Base-by-base conservation (phyloP, 2,888 invertebrate genomes). In the Archips crataeganus region DNA sequence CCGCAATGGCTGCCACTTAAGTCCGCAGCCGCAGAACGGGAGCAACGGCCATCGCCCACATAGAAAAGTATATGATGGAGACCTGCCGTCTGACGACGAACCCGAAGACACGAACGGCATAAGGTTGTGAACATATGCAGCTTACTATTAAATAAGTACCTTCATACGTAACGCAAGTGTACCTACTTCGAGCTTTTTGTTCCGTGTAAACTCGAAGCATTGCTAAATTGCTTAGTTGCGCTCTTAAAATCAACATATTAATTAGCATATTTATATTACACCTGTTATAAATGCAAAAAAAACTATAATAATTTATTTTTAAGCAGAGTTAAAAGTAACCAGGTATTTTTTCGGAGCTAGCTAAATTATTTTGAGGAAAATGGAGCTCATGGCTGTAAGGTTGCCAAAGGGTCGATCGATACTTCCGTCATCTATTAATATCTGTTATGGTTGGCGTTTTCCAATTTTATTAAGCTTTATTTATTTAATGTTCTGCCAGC, bases 21-120 rank as follows among this genome's bases (percentile, higher is more conserved):
- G 81, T 71, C 76, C 74, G 64, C 77, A 70, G n/a, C 77, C 54
- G 13, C 70, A 67, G 64, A 51, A 79, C 69, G 32, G 9, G 77
- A 78, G 34, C 79, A 80, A 73, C 49, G 65, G 71, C 57, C 88
- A 87, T 67, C 79, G 80, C 32, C 87, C 88, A 3, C 90, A 90
- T 78, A 84, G 90, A 77, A 90, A 83, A 76, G 79, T 83, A 51
- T 87, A 83, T 77, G 85, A 86, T 49, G 81, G 78, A 54, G 77
- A 77, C 36, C 74, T 78, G 71, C 78, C 78, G 69, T 60, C 75
- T 11, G 72, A 74, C 74, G 67, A 73, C 75, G 75, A 75, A 66
- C 64, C 70, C 42, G 74, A 66, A 39, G 70, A 57, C 78, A 79
- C 60, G 80, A 82, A 78, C 42, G 76, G 75, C 75, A 85, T 93